phyloP scores from a whole-genome alignment of 2,888 invertebrate genomes.

The Cyclophora albipunctata region DNA sequence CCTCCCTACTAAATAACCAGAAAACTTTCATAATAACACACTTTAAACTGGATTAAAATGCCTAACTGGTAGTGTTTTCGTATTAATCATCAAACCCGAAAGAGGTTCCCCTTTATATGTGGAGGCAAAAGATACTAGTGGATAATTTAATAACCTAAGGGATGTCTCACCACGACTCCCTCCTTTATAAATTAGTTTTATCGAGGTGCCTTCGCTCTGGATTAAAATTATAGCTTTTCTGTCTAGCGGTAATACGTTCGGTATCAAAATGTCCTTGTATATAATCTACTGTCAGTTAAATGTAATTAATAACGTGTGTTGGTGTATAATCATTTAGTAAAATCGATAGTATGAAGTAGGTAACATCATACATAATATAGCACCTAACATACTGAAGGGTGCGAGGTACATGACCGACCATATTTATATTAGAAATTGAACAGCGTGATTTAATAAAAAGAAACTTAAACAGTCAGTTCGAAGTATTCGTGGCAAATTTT shows the following conservation, averaged over 20 bases:
- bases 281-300: too few relatives aligned
- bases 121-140: conserved; percentile 14
- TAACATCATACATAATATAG: too few relatives aligned
- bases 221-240: conserved; percentile 47
- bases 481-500: conserved; percentile 50
- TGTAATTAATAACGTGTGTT: too few relatives aligned
- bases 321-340: too few relatives aligned
- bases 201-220: conserved; percentile 42
- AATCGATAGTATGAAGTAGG: too few relatives aligned
- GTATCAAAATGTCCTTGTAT: too few relatives aligned
- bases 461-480: conserved; percentile 25
- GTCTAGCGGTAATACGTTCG: conserved; percentile 23
- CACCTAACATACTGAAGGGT: too few relatives aligned
- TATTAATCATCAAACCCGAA: conserved; percentile 50
- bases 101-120: conserved; percentile 36
- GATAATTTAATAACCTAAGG: conserved; percentile 58
- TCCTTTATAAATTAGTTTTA: conserved; percentile 58
- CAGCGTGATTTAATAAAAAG: conserved; percentile 12
- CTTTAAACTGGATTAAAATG: conserved; percentile 61
- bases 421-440: too few relatives aligned
- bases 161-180: conserved; percentile 42
- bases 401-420: too few relatives aligned
- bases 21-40: conserved; percentile 62
- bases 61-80: conserved; percentile 46
- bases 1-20: conserved; percentile 49